Conservation (phyloP, 2,113 vertebrate genomes). For the Paradoxurus hermaphroditus region DNA sequence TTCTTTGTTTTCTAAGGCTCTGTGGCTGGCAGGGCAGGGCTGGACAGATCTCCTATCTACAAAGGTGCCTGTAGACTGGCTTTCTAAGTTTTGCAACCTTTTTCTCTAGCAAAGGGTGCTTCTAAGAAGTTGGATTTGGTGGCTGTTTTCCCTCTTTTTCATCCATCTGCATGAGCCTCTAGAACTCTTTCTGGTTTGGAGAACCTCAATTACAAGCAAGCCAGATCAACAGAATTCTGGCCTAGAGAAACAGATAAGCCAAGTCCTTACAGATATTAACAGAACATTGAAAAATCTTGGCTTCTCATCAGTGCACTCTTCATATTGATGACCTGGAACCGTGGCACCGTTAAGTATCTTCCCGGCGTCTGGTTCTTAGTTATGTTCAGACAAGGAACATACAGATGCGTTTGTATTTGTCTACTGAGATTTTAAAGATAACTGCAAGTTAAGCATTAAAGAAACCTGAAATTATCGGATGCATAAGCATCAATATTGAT, state of each 20-base stretch:
- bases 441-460: neutral
- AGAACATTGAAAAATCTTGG: neutral
- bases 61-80: neutral
- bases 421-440: conserved; percentile 3
- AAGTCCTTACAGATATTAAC: neutral
- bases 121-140: neutral
- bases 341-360: neutral
- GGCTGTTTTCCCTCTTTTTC: neutral
- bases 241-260: conserved; percentile 33
- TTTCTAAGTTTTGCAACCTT: neutral
- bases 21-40: neutral
- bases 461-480: neutral
- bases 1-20: neutral
- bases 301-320: neutral
- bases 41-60: neutral
- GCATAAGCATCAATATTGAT: neutral
- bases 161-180: neutral
- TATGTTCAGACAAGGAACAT: conserved; percentile 19
- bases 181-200: neutral
- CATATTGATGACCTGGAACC: neutral
- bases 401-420: neutral
- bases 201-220: neutral
- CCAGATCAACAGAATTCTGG: conserved; percentile 4
- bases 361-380: neutral
- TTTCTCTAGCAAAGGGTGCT: neutral